Conservation (phyloP, 2,797 vertebrate genomes). For the Liasis olivaceus region DNA sequence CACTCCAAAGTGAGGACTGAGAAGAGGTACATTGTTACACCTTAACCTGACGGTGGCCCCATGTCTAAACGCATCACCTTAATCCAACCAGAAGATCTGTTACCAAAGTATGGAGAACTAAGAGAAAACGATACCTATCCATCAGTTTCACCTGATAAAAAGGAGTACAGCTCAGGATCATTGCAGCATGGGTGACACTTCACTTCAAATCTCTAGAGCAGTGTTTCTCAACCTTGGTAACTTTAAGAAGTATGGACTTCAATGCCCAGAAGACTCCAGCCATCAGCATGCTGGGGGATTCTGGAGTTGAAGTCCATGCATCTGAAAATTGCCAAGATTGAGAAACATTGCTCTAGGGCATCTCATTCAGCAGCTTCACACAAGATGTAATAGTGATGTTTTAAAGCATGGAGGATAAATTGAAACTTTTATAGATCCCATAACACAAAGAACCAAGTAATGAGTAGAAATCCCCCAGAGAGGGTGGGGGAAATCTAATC, state of each 20-base stretch:
- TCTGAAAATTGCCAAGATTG: no score
- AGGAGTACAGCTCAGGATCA: background rate
- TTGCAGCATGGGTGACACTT: background rate
- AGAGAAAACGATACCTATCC: background rate
- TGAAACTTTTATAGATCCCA: background rate
- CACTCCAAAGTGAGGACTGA: no score
- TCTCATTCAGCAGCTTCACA: background rate
- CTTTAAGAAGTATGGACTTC: no score
- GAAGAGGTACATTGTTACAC: no score
- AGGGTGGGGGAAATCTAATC: background rate
- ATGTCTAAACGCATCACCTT: background rate
- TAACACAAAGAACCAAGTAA: no score
- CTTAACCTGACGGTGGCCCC: no score
- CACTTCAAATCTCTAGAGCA: background rate
- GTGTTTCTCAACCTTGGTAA: background rate
- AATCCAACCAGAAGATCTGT: background rate
- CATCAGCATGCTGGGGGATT: no score
- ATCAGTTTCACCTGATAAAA: background rate
- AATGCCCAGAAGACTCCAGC: no score
- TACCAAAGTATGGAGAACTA: no score
- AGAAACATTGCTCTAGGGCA: background rate
- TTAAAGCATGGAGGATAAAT: background rate
- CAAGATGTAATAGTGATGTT: background rate
- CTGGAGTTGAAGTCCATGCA: no score
- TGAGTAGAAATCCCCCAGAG: background rate